These are phyloP conservation scores for Drosophila kanekoi DNA, from an alignment of 2,888 invertebrate genomes.

Conservation along the genomic window DNA sequence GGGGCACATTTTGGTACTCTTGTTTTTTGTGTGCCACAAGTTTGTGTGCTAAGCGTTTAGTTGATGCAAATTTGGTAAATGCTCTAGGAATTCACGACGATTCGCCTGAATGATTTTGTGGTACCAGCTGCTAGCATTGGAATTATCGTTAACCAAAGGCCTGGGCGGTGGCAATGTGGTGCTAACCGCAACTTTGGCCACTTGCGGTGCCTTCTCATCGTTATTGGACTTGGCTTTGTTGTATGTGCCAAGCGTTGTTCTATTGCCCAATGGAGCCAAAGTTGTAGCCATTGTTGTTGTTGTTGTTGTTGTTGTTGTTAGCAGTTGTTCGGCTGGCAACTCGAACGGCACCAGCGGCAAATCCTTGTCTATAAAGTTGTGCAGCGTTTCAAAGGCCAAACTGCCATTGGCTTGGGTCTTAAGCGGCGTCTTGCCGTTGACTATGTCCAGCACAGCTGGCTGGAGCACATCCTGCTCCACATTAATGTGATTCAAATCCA, in stretches of 20 bases:
- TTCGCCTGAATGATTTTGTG: constrained; percentile 72
- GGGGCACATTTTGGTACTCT: constrained; percentile 23
- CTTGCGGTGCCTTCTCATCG: constrained; percentile 62
- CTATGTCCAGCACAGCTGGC: constrained; percentile 73
- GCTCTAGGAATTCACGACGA: constrained; percentile 76
- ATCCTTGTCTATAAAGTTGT: constrained; percentile 75
- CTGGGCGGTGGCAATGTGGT: constrained; percentile 48
- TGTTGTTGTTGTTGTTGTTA: constrained; percentile 9
- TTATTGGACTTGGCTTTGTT: constrained; percentile 64
- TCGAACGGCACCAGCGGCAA: constrained; percentile 81
- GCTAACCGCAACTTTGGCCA: constrained; percentile 10
- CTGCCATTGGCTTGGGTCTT: constrained; percentile 39
- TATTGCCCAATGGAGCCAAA: neutral
- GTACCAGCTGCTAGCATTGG: constrained; percentile 64
- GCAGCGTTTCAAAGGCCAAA: constrained; percentile 66
- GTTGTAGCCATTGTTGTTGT: constrained; percentile 1
- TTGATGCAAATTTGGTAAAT: constrained; percentile 65
- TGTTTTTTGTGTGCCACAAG: constrained; percentile 5
- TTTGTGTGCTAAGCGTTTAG: constrained; percentile 40
- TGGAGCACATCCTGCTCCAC: constrained; percentile 71
- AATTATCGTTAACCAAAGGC: constrained; percentile 48
- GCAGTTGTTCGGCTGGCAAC: constrained; percentile 54
- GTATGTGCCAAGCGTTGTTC: constrained; percentile 42
- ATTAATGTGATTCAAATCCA: constrained; percentile 74
- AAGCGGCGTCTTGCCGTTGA: constrained; percentile 72